Percentiles rank a stretch among this genome's conserved stretches.
Conservation (phyloP, 2,888 invertebrate genomes). For the Epinotia brunnichana region DNA sequence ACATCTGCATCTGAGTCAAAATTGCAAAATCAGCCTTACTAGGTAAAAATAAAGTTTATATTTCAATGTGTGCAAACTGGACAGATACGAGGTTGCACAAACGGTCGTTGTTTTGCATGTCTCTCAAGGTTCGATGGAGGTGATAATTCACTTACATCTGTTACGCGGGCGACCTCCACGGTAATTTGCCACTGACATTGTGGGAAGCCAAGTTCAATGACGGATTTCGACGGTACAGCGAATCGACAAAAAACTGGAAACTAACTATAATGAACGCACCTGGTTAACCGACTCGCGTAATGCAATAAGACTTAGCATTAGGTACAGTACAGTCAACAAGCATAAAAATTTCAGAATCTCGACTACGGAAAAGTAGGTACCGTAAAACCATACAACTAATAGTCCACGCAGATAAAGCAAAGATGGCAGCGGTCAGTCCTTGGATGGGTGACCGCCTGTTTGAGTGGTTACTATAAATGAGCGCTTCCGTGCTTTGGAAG, state of each 20-base stretch:
- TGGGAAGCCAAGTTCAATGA: conserved; percentile 50
- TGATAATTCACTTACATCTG: conserved; percentile 62
- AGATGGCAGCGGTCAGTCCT: too few relatives aligned
- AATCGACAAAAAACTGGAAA: conserved; percentile 6
- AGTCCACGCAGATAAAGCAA: too few relatives aligned
- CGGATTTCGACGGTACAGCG: conserved; percentile 27
- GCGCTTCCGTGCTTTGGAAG: too few relatives aligned
- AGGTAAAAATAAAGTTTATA: not conserved
- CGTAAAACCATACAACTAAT: too few relatives aligned
- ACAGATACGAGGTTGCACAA: conserved; percentile 3
- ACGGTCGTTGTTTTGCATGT: conserved; percentile 46
- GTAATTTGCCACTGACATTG: conserved; percentile 44
- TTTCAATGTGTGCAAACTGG: not conserved
- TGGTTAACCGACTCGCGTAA: too few relatives aligned
- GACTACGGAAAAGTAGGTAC: too few relatives aligned
- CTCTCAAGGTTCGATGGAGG: conserved; percentile 50
- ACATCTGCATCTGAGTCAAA: not conserved
- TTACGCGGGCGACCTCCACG: conserved; percentile 47
- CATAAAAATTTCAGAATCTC: too few relatives aligned
- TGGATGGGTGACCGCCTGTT: too few relatives aligned
- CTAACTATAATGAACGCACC: too few relatives aligned
- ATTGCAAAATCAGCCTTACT: not conserved
- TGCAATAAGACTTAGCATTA: too few relatives aligned
- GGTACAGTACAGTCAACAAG: too few relatives aligned
- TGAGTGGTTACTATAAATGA: too few relatives aligned